phyloP scores from a whole-genome alignment of 2,113 vertebrate species.

The Forbesichthys papilliferus region DNA sequence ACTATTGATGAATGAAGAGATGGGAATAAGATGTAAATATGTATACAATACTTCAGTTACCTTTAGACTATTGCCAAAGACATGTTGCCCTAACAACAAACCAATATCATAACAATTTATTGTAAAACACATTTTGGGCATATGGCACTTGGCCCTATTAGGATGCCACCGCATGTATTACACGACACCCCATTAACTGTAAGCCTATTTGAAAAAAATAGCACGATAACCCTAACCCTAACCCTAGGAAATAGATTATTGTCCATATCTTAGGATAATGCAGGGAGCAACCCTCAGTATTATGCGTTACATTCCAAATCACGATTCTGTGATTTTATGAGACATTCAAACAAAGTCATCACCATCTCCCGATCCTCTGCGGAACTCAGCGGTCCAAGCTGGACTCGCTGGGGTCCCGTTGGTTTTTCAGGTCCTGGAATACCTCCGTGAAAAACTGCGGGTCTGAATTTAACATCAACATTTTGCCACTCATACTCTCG shows the following conservation, averaged over 20 bases:
- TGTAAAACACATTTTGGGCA: constrained; percentile 21
- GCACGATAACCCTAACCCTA: constrained; percentile 8
- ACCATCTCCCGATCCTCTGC: not conserved
- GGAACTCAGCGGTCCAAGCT: constrained; percentile 86
- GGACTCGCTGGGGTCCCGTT: constrained; percentile 81
- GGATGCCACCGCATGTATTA: constrained; percentile 65
- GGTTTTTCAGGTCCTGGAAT: constrained; percentile 95
- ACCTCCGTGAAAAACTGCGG: constrained; percentile 97
- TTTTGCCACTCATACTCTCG: constrained; percentile 90
- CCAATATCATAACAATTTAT: not conserved
- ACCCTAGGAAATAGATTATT: constrained; percentile 14
- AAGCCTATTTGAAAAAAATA: constrained; percentile 38
- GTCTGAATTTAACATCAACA: constrained; percentile 95
- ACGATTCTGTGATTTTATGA: constrained; percentile 21
- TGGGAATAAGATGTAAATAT: too few species aligned
- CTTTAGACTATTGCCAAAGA: not conserved
- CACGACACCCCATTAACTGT: constrained; percentile 45
- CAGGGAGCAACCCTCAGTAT: not conserved
- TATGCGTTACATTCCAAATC: constrained; percentile 46
- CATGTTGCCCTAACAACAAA: not conserved
- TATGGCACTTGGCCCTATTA: constrained; percentile 10
- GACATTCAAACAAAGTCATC: constrained; percentile 18
- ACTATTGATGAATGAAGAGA: too few species aligned
- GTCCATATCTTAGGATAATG: not conserved
- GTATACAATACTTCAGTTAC: too few species aligned